Base-by-base conservation (phyloP, 2,797 vertebrate genomes). In the Pelobates cultripes region DNA sequence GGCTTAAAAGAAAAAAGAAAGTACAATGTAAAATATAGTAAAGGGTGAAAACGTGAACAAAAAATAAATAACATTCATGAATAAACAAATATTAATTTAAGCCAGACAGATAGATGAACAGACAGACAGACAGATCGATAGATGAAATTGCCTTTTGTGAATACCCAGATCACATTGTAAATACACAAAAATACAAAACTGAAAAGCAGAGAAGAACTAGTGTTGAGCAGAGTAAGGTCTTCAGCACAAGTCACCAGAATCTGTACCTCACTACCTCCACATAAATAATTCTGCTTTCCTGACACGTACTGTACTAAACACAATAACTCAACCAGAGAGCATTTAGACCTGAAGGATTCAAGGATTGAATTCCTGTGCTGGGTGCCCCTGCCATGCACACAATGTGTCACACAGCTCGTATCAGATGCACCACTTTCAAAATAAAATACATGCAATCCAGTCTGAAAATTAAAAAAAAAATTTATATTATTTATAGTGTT, bases 321-420 rank as follows among this genome's bases (percentile, higher is more conserved):
- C 77, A 84, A 84, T 84, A 83, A 74, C 77, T 84, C 77, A 72
- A 79, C 77, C 71, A 84, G 77, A 84, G 78, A 76, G 77, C 82
- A 84, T 84, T 84, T 84, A 84, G 82, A 68, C 82, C 79, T 84
- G 75, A 76, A 84, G 77, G 73, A 84, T 79, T 84, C 72, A 79
- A 84, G 77, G 64, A 79, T 79, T 84, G 66, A 79, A 79, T 75
- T 79, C 73, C 82, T 84, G 72, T 64, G 77, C 77, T 79, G 82
- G 77, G 47, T 53, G 77, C 77, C 77, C 53, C 28, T 66, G 57
- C 74, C 76, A 76, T 53, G 57, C 77, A 76, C 43, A 45, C 77
- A 64, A 75, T 79, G 77, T 79, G 82, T 83, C 67, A 79, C 67
- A 79, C 72, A 69, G 42, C 57, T 76, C 15, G 6, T 41, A 76